These are phyloP conservation scores for Homarus americanus DNA, from an alignment of 1,140 invertebrate genomes.

Conservation along the genomic window DNA sequence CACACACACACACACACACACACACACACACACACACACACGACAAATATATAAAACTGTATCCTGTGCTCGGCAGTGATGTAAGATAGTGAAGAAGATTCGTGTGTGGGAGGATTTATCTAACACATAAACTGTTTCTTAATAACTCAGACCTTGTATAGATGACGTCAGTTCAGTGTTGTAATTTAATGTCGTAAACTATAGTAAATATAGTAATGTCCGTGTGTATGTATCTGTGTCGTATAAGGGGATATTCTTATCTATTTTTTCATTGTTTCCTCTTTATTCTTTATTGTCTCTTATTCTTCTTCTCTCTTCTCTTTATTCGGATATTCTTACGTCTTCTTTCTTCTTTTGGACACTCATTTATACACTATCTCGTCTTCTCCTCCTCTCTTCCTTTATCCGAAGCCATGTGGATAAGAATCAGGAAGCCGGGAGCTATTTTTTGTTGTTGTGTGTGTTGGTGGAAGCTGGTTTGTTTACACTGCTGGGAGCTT, in stretches of 20 bases:
- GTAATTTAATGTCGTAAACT: too few species aligned
- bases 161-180: too few species aligned
- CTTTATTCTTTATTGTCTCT: too few species aligned
- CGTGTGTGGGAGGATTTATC: background rate
- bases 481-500: background rate
- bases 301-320: too few species aligned
- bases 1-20: background rate
- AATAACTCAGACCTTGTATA: too few species aligned
- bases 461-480: background rate
- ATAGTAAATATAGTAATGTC: too few species aligned
- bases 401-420: background rate
- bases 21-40: background rate
- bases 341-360: background rate
- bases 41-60: background rate
- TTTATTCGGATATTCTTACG: background rate
- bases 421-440: background rate
- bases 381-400: background rate
- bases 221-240: too few species aligned
- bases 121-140: background rate
- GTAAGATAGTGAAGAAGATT: background rate
- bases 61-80: background rate
- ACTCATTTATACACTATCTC: background rate
- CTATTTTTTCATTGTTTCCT: background rate
- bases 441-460: background rate
- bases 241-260: background rate